Evolutionary conservation across 2,797 vertebrate species (phyloP).

Genomic region (Alcedo atthis): DNA sequence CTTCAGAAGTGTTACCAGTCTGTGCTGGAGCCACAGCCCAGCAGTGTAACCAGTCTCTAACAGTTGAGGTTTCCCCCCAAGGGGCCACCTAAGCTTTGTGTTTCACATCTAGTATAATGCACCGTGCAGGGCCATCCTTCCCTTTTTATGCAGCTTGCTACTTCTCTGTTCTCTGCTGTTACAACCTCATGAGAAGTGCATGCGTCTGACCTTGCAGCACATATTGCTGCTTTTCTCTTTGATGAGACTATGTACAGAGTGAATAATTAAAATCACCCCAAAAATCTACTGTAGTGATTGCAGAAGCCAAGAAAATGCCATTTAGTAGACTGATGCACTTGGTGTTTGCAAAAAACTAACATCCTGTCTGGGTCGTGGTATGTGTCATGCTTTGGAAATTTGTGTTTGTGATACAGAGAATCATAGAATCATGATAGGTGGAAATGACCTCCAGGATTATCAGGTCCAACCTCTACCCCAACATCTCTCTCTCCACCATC

Average conservation of each 20-base stretch:
- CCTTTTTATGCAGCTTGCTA: neutral
- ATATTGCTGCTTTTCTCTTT: neutral
- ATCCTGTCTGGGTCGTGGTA: neutral
- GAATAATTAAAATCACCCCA: neutral
- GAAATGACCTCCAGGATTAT: no score
- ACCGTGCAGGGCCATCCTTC: neutral
- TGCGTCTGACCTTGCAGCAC: neutral
- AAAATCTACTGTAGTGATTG: neutral
- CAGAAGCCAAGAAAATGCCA: neutral
- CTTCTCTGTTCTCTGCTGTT: neutral
- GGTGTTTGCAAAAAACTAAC: neutral
- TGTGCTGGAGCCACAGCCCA: neutral
- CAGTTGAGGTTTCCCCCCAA: neutral
- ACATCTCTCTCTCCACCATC: no score
- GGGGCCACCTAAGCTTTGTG: neutral
- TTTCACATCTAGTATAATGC: neutral
- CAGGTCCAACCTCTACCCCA: no score
- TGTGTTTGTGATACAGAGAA: no score
- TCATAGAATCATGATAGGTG: no score
- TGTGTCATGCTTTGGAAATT: neutral
- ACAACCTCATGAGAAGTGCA: neutral
- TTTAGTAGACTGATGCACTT: neutral
- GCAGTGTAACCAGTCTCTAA: neutral
- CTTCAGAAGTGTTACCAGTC: neutral
- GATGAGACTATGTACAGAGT: neutral